Percentiles rank a stretch among this genome's conserved stretches.
phyloP scores from a whole-genome alignment of 1,140 invertebrate species.

The Drosophila carrolli region DNA sequence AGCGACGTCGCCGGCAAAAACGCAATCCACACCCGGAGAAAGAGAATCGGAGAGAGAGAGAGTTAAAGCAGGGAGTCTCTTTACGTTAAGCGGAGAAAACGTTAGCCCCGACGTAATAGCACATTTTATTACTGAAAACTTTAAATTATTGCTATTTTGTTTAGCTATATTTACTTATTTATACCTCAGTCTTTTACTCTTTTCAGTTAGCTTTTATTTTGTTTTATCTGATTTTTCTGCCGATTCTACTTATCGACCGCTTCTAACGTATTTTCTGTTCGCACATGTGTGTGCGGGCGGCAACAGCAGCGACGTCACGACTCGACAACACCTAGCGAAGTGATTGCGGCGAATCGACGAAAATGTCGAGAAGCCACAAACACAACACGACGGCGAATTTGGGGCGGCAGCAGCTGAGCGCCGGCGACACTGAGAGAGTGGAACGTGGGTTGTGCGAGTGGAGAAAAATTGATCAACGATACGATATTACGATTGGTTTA shows the following conservation, averaged over 20 bases:
- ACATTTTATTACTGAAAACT: neutral
- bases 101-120: constrained; percentile 11
- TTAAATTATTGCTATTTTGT: neutral
- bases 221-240: neutral
- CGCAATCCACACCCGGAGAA: constrained; percentile 46
- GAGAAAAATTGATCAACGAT: constrained; percentile 5
- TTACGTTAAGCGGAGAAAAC: constrained; percentile 24
- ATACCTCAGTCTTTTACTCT: constrained; percentile 26
- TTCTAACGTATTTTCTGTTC: constrained; percentile 31
- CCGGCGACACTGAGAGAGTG: constrained; percentile 1
- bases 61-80: constrained; percentile 1
- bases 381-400: constrained; percentile 53
- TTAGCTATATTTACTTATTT: neutral
- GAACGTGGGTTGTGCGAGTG: neutral
- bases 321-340: constrained; percentile 49
- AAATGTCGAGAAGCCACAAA: constrained; percentile 4
- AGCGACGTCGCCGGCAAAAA: constrained; percentile 31
- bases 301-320: constrained; percentile 62
- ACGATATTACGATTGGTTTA: constrained; percentile 1
- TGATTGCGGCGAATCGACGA: constrained; percentile 55
- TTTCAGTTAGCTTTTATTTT: constrained; percentile 2
- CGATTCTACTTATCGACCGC: constrained; percentile 10
- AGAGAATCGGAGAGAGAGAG: constrained; percentile 31
- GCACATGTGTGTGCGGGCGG: constrained; percentile 28
- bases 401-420: constrained; percentile 47